phyloP scores from a whole-genome alignment of 2,113 vertebrate species.

The Psilopsiagon aymara region DNA sequence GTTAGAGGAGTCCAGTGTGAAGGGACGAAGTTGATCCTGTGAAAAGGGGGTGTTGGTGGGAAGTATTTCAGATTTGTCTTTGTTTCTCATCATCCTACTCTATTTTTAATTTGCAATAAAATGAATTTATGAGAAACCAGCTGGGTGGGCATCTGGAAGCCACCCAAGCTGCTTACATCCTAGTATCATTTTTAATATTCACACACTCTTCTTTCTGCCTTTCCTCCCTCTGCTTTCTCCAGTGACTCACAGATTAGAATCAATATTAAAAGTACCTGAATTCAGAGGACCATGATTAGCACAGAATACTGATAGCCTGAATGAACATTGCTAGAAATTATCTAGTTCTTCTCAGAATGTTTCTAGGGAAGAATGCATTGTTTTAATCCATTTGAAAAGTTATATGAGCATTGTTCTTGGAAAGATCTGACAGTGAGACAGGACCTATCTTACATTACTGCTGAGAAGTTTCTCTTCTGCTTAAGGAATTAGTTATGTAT shows the following conservation, averaged over 20 bases:
- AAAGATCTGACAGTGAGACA: background rate
- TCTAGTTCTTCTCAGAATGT: background rate
- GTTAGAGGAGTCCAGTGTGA: background rate
- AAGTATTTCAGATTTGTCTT: background rate
- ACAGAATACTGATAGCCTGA: background rate
- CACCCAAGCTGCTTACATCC: background rate
- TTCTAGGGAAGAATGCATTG: background rate
- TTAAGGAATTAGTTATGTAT: background rate
- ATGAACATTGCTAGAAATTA: background rate
- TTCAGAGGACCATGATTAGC: background rate
- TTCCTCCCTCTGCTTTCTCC: background rate
- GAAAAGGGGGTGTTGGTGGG: background rate
- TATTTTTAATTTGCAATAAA: background rate
- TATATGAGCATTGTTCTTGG: background rate
- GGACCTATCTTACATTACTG: background rate
- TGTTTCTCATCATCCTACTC: background rate
- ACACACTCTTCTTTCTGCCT: background rate
- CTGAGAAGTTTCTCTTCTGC: background rate
- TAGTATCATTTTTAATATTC: background rate
- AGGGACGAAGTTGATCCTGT: background rate
- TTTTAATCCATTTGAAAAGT: background rate
- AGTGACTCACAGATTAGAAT: background rate
- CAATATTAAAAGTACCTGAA: background rate
- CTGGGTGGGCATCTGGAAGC: background rate
- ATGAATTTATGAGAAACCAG: background rate